Base-by-base conservation (phyloP, 2,113 vertebrate genomes). In the Pantherophis guttatus region DNA sequence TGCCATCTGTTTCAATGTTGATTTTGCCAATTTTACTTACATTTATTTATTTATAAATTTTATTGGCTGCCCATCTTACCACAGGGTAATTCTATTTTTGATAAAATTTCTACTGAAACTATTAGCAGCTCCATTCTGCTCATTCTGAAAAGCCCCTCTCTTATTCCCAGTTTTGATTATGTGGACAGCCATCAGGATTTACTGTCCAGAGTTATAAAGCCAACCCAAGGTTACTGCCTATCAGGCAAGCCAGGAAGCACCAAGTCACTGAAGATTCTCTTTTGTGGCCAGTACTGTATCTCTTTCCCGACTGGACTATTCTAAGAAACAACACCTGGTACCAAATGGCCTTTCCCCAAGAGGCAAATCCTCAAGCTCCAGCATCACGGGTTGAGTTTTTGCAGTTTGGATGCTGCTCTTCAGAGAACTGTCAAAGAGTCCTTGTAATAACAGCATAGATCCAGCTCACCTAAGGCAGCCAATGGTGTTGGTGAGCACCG, bases 401-500 rank as follows among this genome's bases (percentile, higher is more conserved):
- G 75, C 17, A 39, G 17, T 44, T 81, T 44, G 19, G 54, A 59
- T 5, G 59, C 4, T 19, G 44, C 3, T 86, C n/a, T 8, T 33
- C 7, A 58, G 11, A 65, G 44, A 57, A 62, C 17, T 8, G 8
- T 58, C 33, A 21, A 39, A 5, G 5, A 5, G 2, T 26, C 10
- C 48, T 15, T 8, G 0, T 17, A 44, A 53, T 12, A 48, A 50
- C 65, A 57, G 3, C 48, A 33, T 10, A 52, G 1, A 6, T 54
- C 48, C 89, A 8, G 8, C 81, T n/a, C 98, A 99, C 99, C 99
- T 98, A 94, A 99, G 98, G 95, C 99, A 99, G 96, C 99, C 99
- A 8, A 99, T 99, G 0, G 99, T 99, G 96, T 99, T 99, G 94
- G 98, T 99, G 94, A 99, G 98, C 91, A 99, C 98, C 0, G 97